Percentiles rank a stretch among this genome's conserved stretches.
Conservation (phyloP, 1,140 invertebrate genomes). For the Drosophila tropicalis region DNA sequence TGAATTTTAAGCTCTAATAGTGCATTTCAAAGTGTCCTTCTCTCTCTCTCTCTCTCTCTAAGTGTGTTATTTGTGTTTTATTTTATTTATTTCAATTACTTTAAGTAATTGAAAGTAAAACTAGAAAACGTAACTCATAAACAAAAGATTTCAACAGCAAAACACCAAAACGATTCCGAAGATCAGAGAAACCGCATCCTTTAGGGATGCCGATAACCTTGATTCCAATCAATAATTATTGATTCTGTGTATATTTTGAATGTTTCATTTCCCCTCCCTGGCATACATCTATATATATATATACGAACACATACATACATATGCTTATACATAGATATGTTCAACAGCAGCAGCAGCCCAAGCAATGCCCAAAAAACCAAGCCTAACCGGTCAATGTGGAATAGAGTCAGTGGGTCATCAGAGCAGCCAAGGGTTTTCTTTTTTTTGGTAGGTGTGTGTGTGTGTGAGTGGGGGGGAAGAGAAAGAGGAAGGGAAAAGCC, state of each 20-base stretch:
- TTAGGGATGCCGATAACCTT: neutral
- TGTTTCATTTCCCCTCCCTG: neutral
- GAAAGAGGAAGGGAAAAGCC: slow-evolving; percentile 30
- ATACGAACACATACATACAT: neutral
- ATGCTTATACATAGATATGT: neutral
- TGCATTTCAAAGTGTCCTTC: no score
- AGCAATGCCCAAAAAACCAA: slow-evolving; percentile 1
- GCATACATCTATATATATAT: neutral
- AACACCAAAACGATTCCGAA: no score
- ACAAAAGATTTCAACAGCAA: no score
- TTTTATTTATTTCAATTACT: neutral
- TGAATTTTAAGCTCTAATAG: neutral
- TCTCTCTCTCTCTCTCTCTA: no score
- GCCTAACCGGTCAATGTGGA: slow-evolving; percentile 23
- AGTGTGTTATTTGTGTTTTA: neutral
- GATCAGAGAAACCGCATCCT: no score
- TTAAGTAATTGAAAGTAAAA: neutral
- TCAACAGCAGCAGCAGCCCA: neutral
- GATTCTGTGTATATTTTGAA: slow-evolving; percentile 1
- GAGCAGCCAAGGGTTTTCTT: slow-evolving; percentile 2
- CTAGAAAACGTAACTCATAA: no score
- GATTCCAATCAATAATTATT: slow-evolving; percentile 13
- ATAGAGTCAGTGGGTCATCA: slow-evolving; percentile 34
- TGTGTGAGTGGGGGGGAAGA: no score
- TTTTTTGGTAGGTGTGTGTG: neutral